phyloP scores from a whole-genome alignment of 1,140 invertebrate species.

The Drosophila kanapiae region DNA sequence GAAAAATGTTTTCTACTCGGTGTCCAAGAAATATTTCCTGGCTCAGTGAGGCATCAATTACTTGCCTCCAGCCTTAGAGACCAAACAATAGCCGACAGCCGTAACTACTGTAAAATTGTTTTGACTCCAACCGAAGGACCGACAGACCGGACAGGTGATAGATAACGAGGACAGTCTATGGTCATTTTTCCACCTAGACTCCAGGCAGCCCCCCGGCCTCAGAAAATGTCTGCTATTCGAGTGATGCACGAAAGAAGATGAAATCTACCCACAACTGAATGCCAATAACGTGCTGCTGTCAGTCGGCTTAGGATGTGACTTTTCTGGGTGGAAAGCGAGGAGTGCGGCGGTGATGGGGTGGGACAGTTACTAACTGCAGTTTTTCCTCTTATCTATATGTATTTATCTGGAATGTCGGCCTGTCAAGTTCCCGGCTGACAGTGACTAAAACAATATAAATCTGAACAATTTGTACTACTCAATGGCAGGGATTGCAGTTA shows the following conservation, averaged over 20 bases:
- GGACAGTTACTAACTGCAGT: constrained; percentile 41
- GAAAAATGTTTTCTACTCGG: constrained; percentile 26
- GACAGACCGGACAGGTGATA: constrained; percentile 48
- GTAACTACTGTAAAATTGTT: constrained; percentile 61
- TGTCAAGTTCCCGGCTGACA: constrained; percentile 33
- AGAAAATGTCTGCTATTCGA: background rate
- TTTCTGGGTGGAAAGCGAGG: background rate
- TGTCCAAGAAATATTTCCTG: constrained; percentile 32
- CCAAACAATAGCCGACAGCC: constrained; percentile 44
- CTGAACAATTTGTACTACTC: constrained; percentile 21
- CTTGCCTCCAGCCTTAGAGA: constrained; percentile 14
- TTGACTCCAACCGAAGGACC: constrained; percentile 31
- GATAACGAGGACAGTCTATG: constrained; percentile 60
- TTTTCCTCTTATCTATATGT: constrained; percentile 41
- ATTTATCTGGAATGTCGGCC: constrained; percentile 53
- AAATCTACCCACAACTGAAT: constrained; percentile 62
- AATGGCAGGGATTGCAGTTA: constrained; percentile 1
- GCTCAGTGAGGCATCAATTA: constrained; percentile 50
- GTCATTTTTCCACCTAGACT: constrained; percentile 42
- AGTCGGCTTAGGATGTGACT: constrained; percentile 44
- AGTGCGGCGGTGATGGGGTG: background rate
- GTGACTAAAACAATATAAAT: constrained; percentile 55
- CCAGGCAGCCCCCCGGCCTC: background rate
- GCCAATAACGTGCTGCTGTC: constrained; percentile 60
- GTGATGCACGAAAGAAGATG: constrained; percentile 39